Evolutionary conservation across 1,140 invertebrate species (phyloP).

Genomic region (Caenorhabditis briggsae): DNA sequence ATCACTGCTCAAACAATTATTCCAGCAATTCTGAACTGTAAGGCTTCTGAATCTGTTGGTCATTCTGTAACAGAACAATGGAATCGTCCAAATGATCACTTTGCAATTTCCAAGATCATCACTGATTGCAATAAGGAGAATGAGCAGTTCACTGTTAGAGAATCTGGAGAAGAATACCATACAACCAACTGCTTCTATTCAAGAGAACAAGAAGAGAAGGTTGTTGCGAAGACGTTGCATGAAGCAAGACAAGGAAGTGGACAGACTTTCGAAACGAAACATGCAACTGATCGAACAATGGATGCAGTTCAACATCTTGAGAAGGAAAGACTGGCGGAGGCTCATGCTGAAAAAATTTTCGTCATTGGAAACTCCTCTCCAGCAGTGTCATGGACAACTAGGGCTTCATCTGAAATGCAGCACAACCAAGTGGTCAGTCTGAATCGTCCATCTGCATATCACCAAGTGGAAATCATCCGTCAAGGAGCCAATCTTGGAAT

Average conservation of each 20-base stretch:
- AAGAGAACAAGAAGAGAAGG: slow-evolving; percentile 21
- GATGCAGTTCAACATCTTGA: slow-evolving; percentile 18
- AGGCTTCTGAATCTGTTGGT: slow-evolving; percentile 14
- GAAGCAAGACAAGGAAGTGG: slow-evolving; percentile 54
- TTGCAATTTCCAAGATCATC: slow-evolving; percentile 5
- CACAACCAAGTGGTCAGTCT: slow-evolving; percentile 27
- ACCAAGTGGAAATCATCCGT: slow-evolving; percentile 13
- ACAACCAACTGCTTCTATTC: slow-evolving; percentile 55
- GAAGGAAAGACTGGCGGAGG: slow-evolving; percentile 27
- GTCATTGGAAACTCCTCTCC: slow-evolving; percentile 18
- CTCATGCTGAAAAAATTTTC: slow-evolving; percentile 27
- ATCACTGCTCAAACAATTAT: slow-evolving; percentile 62
- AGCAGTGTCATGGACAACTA: not conserved
- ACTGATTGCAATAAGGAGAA: slow-evolving; percentile 45
- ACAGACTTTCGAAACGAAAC: slow-evolving; percentile 52
- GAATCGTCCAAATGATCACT: slow-evolving; percentile 32
- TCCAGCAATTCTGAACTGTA: slow-evolving; percentile 43
- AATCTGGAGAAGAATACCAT: slow-evolving; percentile 60
- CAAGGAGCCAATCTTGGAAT: slow-evolving; percentile 38
- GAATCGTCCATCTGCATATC: slow-evolving; percentile 26
- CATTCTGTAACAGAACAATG: slow-evolving; percentile 45
- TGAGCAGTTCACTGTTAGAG: slow-evolving; percentile 33
- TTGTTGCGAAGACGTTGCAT: slow-evolving; percentile 3
- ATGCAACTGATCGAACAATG: slow-evolving; percentile 20
- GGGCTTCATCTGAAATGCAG: slow-evolving; percentile 28